Percentiles rank a stretch among this genome's conserved stretches.
Conservation (phyloP, 2,888 invertebrate species). For the Rhingia campestris region DNA sequence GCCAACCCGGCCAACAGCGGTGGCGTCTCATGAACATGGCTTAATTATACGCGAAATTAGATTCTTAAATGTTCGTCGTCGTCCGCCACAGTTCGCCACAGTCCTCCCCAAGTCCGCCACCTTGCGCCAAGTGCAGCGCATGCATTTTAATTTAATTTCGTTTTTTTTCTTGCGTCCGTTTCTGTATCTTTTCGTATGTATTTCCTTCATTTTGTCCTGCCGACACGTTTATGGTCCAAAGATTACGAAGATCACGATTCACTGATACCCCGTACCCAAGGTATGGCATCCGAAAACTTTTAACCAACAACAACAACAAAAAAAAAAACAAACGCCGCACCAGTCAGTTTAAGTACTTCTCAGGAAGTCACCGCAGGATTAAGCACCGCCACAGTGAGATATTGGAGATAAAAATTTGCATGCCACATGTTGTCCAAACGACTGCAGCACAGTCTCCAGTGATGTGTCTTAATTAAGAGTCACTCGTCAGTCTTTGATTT, state of each 20-base stretch:
- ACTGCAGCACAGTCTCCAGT: background rate
- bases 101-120: constrained; percentile 18
- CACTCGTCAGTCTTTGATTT: constrained; percentile 41
- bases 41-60: constrained; percentile 69
- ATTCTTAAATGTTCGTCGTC: constrained; percentile 61
- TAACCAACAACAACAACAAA: background rate
- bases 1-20: constrained; percentile 18
- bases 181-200: constrained; percentile 24
- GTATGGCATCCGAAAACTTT: constrained; percentile 6
- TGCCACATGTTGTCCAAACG: constrained; percentile 13
- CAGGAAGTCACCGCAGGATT: constrained; percentile 53
- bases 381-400: constrained; percentile 37
- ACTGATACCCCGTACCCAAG: constrained; percentile 43
- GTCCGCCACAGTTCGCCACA: constrained; percentile 9
- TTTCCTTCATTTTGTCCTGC: constrained; percentile 43
- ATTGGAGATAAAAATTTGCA: constrained; percentile 59
- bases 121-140: constrained; percentile 38
- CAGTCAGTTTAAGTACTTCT: constrained; percentile 46
- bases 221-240: constrained; percentile 62
- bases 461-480: constrained; percentile 64
- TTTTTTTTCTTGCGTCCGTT: constrained; percentile 32
- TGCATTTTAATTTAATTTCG: constrained; percentile 36
- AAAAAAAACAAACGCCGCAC: background rate
- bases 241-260: constrained; percentile 70
- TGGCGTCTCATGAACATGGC: constrained; percentile 67